Evolutionary conservation across 1,140 invertebrate genomes (phyloP).

Genomic region (Drosophila biarmipes): DNA sequence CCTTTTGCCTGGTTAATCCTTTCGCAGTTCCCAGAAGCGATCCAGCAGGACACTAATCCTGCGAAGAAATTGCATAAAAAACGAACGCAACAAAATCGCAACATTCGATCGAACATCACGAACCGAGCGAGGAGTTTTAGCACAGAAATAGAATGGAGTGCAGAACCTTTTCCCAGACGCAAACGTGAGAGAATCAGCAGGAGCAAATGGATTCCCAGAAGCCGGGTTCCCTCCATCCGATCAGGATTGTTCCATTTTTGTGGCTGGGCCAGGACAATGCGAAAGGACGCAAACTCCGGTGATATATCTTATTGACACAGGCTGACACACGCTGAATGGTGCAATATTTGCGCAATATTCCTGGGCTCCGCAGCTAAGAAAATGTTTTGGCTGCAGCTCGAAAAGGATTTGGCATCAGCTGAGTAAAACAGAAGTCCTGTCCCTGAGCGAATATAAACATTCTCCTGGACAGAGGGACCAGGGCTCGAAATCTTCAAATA

Average conservation of each 20-base stretch:
- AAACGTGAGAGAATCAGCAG: conserved; percentile 61
- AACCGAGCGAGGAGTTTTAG: conserved; percentile 13
- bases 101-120: conserved; percentile 72
- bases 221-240: conserved; percentile 27
- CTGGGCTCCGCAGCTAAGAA: conserved; percentile 73
- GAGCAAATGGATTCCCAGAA: conserved; percentile 61
- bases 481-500: conserved; percentile 23
- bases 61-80: conserved; percentile 62
- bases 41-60: conserved; percentile 11
- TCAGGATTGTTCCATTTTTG: conserved; percentile 70
- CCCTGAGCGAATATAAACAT: conserved; percentile 44
- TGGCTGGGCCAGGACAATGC: conserved; percentile 59
- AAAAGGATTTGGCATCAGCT: conserved; percentile 58
- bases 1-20: conserved; percentile 50
- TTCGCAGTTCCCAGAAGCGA: conserved; percentile 49
- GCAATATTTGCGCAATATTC: conserved; percentile 77
- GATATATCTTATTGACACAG: conserved; percentile 55
- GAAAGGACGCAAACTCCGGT: conserved; percentile 13
- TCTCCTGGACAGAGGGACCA: conserved; percentile 3
- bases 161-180: conserved; percentile 48
- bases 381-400: conserved; percentile 68
- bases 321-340: conserved; percentile 19
- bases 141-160: neutral
- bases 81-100: conserved; percentile 61
- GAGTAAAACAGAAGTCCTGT: conserved; percentile 35